Base-by-base conservation (phyloP, 2,888 invertebrate species). In the Amphipoea lucens region DNA sequence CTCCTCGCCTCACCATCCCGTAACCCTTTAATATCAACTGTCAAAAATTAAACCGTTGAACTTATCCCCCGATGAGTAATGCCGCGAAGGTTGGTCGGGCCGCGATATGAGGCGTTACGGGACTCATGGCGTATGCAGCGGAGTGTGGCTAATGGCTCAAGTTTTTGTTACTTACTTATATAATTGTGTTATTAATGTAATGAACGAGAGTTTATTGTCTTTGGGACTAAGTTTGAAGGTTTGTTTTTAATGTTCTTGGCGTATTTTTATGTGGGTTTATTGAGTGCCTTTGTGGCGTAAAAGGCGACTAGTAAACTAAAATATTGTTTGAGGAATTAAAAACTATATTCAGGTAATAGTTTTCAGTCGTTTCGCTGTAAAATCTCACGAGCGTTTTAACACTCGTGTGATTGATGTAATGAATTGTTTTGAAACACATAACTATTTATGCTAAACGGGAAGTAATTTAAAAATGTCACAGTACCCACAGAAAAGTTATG, bases 31-130 rank as follows among this genome's bases (percentile, higher is more conserved):
- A 93, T 94, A 92, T 93, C 92, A 92, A 91, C 89, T 92, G 92
- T 92, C 93, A 94, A 94, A 94, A 95, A 95, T 94, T 94, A 72
- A 94, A 94, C 93, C 89, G 92, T 84, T 90, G 83, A 87, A 92
- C 90, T 92, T 90, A 88, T 77, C 81, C 90, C 88, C 86, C 82
- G 86, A 93, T 94, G 94, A 94, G 88, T 90, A 90, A 94, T 92
- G 85, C 84, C 74, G 79, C 72, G 76, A 85, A 79, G 90, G 84
- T 78, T 81, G 87, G 87, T 65, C 79, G 82, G 82, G 23, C 65
- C 69, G 84, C 73, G 87, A 88, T 88, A 87, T 87, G 86, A 90
- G 80, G 78, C 89, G 89, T 89, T 87, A 90, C 90, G 69, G 45
- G 75, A 23, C 74, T 78, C 85, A 81, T 86, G 84, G 84, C 76